phyloP scores from a whole-genome alignment of 2,888 invertebrate genomes.

The Polymixis flavicincta region DNA sequence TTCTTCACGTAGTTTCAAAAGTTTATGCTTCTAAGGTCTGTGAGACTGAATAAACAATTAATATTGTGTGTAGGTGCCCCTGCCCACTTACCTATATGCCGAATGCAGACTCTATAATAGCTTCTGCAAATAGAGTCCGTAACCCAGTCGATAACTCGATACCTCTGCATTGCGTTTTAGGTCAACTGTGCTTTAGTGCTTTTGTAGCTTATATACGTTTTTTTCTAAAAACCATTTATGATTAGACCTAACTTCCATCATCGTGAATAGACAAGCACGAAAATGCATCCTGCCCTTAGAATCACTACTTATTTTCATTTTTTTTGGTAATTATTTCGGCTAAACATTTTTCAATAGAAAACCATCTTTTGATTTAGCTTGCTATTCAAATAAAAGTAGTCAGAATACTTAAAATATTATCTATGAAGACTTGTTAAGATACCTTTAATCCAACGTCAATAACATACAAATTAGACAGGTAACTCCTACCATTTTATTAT shows the following conservation, averaged over 20 bases:
- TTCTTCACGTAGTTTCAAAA: not conserved
- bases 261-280: not conserved
- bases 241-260: not conserved
- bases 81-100: not conserved
- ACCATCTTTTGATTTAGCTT: not conserved
- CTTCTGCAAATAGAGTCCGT: conserved; percentile 23
- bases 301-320: not conserved
- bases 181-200: conserved; percentile 16
- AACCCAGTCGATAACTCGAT: conserved; percentile 6
- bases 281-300: not conserved
- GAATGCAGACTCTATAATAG: conserved; percentile 17
- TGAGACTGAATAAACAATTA: not conserved
- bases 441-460: conserved; percentile 2
- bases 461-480: not conserved
- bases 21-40: not conserved
- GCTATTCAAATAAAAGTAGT: not conserved
- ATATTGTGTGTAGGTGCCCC: not conserved
- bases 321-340: not conserved
- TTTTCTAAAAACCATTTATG: not conserved
- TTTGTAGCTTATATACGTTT: no score
- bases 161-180: conserved; percentile 36
- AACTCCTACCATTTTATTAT: not conserved
- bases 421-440: not conserved
- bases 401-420: not conserved
- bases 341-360: no score